Percentiles rank a stretch among this genome's conserved stretches.
These are phyloP conservation scores for Microplitis deprimator DNA, from an alignment of 2,888 invertebrate species.

Conservation along the genomic window DNA sequence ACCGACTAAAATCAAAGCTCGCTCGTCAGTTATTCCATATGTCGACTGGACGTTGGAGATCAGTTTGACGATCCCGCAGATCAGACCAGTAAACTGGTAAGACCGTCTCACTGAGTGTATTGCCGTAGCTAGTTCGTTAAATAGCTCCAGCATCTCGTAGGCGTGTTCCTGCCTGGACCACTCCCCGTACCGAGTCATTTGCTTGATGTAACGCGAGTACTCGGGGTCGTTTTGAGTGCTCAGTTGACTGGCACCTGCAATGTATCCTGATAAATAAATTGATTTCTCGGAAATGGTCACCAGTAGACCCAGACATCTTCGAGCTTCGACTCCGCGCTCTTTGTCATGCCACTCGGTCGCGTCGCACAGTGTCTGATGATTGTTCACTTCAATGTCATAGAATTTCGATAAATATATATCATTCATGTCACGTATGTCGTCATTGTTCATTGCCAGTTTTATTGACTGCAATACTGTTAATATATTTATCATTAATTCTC, in stretches of 20 bases:
- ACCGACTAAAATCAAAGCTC: constrained; percentile 61
- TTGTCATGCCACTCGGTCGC: constrained; percentile 63
- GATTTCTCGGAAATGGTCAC: constrained; percentile 60
- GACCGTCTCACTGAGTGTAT: constrained; percentile 65
- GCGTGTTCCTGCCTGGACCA: constrained; percentile 59
- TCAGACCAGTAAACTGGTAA: constrained; percentile 67
- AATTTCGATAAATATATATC: constrained; percentile 65
- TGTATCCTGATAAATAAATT: constrained; percentile 62
- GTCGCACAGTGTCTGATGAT: constrained; percentile 60
- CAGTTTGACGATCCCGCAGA: constrained; percentile 60
- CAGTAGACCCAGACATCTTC: constrained; percentile 62
- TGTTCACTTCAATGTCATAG: constrained; percentile 58
- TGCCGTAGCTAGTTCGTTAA: constrained; percentile 61
- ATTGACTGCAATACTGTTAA: constrained; percentile 63
- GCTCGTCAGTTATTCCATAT: constrained; percentile 58
- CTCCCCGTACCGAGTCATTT: constrained; percentile 62
- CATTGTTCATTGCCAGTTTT: constrained; percentile 64
- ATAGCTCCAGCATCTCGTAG: constrained; percentile 64
- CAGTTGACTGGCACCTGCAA: constrained; percentile 60
- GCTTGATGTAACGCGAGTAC: constrained; percentile 56
- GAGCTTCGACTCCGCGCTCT: constrained; percentile 66
- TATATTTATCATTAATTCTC: constrained; percentile 64
- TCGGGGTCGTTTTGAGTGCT: constrained; percentile 52
- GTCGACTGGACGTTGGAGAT: constrained; percentile 60
- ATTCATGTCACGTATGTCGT: constrained; percentile 69